A percentile compares a stretch with the other conserved stretches of the same genome.
Evolutionary conservation across 2,797 vertebrate genomes (phyloP).

Genomic region (Mormyrus proboscirostris): DNA sequence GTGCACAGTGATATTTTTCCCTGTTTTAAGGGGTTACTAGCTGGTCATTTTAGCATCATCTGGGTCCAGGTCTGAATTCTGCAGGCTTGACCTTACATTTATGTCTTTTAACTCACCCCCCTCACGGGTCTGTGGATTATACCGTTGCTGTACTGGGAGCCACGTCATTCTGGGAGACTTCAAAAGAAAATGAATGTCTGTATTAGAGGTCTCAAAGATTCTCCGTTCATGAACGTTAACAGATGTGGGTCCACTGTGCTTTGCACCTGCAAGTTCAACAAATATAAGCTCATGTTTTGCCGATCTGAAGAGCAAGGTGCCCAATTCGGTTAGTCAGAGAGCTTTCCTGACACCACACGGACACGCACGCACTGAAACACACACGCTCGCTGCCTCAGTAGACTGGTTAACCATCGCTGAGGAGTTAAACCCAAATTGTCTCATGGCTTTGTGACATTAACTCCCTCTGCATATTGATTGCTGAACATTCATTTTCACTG

Average conservation of each 20-base stretch:
- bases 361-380: background rate
- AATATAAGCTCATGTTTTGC: background rate
- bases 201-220: background rate
- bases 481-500: background rate
- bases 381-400: background rate
- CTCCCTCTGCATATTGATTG: background rate
- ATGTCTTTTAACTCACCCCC: background rate
- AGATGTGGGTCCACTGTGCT: background rate
- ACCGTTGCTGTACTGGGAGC: background rate
- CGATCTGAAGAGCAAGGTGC: background rate
- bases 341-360: background rate
- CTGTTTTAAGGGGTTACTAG: background rate
- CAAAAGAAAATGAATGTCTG: conserved; percentile 2
- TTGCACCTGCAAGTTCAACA: background rate
- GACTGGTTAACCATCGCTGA: background rate
- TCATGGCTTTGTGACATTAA: background rate
- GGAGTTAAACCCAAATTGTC: background rate
- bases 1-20: background rate
- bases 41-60: background rate
- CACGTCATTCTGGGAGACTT: background rate
- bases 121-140: background rate
- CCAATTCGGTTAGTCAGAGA: background rate
- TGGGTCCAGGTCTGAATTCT: background rate
- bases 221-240: background rate
- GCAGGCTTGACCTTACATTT: background rate